Percentiles rank a stretch among this genome's conserved stretches.
These are phyloP conservation scores for Caenorhabditis zanzibari DNA, from an alignment of 2,888 invertebrate genomes.

Conservation along the genomic window DNA sequence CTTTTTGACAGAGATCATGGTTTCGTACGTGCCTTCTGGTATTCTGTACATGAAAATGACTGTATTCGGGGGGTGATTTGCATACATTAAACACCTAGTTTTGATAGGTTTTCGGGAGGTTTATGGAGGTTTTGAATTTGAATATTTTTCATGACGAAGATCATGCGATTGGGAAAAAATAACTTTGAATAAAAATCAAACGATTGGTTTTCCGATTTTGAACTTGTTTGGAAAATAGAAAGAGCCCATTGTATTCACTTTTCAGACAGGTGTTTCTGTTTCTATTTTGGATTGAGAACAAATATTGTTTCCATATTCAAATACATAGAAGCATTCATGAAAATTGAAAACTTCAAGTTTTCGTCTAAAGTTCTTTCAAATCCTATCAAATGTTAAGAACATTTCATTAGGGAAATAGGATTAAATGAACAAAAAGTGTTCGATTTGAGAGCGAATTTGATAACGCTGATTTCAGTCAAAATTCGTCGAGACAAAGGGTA, in stretches of 20 bases:
- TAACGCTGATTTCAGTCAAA: too few species aligned
- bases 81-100: slow-evolving; percentile 38
- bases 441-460: not conserved
- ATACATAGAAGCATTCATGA: too few species aligned
- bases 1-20: slow-evolving; percentile 56
- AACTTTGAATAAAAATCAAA: slow-evolving; percentile 5
- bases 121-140: slow-evolving; percentile 5
- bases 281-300: too few species aligned
- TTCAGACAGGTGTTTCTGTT: too few species aligned
- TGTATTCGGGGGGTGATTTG: slow-evolving; percentile 2
- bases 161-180: not conserved
- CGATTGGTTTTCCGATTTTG: not conserved
- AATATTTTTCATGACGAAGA: slow-evolving; percentile 19
- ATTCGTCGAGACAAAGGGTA: too few species aligned
- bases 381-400: not conserved
- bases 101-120: not conserved
- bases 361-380: too few species aligned
- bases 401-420: slow-evolving; percentile 4
- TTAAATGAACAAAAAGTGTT: not conserved
- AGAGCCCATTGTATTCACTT: too few species aligned
- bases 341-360: too few species aligned
- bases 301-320: too few species aligned
- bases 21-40: slow-evolving; percentile 41
- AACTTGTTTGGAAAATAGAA: not conserved
- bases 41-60: slow-evolving; percentile 13